These are phyloP conservation scores for Drosophila paranaensis DNA, from an alignment of 2,888 invertebrate genomes.

Conservation along the genomic window DNA sequence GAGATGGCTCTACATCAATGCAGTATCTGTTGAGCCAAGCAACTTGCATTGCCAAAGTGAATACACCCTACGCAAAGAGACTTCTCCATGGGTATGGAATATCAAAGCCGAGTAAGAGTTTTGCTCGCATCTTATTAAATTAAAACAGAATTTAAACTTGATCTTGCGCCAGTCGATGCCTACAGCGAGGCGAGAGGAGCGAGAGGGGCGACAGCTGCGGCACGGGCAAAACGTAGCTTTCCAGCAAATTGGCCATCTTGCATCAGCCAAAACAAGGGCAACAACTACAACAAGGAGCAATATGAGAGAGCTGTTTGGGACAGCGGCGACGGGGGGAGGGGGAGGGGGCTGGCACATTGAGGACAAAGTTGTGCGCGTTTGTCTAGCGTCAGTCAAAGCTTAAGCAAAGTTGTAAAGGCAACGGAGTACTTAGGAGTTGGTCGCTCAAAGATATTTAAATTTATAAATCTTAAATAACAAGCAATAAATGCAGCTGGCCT, in stretches of 20 bases:
- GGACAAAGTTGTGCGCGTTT: conserved; percentile 72
- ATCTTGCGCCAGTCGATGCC: conserved; percentile 52
- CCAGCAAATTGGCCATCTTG: conserved; percentile 52
- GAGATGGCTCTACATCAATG: not conserved
- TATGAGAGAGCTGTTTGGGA: conserved; percentile 11
- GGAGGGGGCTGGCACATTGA: conserved; percentile 26
- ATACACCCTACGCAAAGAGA: not conserved
- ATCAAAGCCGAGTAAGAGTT: conserved; percentile 12
- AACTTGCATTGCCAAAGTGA: not conserved
- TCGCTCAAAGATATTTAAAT: conserved; percentile 75
- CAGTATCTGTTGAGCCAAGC: not conserved
- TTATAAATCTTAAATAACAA: conserved; percentile 78
- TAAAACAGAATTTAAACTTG: conserved; percentile 77
- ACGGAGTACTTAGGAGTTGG: conserved; percentile 70
- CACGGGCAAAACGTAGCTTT: conserved; percentile 5
- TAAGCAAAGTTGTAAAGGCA: conserved; percentile 66
- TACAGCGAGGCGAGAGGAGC: conserved; percentile 1
- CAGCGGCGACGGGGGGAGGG: not conserved
- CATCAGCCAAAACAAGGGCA: conserved; percentile 44
- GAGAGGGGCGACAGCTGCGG: not conserved
- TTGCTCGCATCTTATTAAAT: conserved; percentile 64
- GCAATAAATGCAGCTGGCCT: conserved; percentile 69
- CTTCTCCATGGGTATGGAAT: not conserved
- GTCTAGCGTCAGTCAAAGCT: conserved; percentile 75
- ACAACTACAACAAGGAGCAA: conserved; percentile 19